These are phyloP conservation scores for Drosophila novamexicana DNA, from an alignment of 1,140 invertebrate genomes.

Conservation along the genomic window DNA sequence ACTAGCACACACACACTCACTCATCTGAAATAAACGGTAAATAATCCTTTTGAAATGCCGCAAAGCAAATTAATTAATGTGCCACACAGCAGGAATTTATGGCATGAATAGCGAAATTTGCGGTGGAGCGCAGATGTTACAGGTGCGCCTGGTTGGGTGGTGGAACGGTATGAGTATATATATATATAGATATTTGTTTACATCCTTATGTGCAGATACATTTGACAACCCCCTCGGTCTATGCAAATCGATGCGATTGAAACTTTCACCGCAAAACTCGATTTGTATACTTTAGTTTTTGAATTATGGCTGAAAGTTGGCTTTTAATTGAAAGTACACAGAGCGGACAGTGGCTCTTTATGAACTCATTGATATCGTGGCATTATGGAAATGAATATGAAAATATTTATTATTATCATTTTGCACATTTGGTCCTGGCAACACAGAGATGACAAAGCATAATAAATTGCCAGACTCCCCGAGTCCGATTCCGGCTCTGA, in stretches of 20 bases:
- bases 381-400: slow-evolving; percentile 65
- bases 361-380: slow-evolving; percentile 75
- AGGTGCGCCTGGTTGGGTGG: slow-evolving; percentile 42
- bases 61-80: slow-evolving; percentile 82
- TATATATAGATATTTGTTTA: not conserved
- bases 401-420: slow-evolving; percentile 81
- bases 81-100: slow-evolving; percentile 80
- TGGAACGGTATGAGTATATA: not conserved
- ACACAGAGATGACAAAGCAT: slow-evolving; percentile 76
- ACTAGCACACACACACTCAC: not conserved
- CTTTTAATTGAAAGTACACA: slow-evolving; percentile 81
- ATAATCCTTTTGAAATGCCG: slow-evolving; percentile 79
- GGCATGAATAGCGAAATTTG: slow-evolving; percentile 59
- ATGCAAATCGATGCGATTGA: slow-evolving; percentile 63
- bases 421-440: slow-evolving; percentile 57
- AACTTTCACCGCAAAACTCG: slow-evolving; percentile 61
- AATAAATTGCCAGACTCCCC: slow-evolving; percentile 62
- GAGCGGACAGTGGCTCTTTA: slow-evolving; percentile 40
- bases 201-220: slow-evolving; percentile 3
- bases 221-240: slow-evolving; percentile 8
- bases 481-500: slow-evolving; percentile 37
- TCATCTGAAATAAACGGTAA: slow-evolving; percentile 55
- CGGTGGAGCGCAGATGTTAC: slow-evolving; percentile 61
- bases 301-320: slow-evolving; percentile 76
- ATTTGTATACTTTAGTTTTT: slow-evolving; percentile 75